These are phyloP conservation scores for Salticus scenicus DNA, from an alignment of 2,888 invertebrate genomes.

Conservation along the genomic window DNA sequence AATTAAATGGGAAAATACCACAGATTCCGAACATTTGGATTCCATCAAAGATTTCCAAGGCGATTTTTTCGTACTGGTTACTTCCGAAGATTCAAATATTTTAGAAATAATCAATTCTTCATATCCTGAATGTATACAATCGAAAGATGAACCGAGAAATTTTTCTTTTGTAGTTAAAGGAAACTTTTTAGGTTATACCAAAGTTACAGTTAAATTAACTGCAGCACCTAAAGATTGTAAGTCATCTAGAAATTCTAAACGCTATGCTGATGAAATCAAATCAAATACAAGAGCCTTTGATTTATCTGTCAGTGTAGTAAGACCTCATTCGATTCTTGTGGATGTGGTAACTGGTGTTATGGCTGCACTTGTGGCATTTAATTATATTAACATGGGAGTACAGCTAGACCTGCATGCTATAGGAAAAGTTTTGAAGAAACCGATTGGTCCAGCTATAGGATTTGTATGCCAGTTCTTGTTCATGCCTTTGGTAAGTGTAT, in stretches of 20 bases:
- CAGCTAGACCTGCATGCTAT: slow-evolving; percentile 76
- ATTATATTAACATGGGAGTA: slow-evolving; percentile 77
- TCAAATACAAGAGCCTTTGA: slow-evolving; percentile 19
- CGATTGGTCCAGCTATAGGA: slow-evolving; percentile 78
- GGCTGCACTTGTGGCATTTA: slow-evolving; percentile 74
- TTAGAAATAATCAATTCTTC: slow-evolving; percentile 48
- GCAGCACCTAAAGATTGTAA: slow-evolving; percentile 24
- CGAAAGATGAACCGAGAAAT: slow-evolving; percentile 40
- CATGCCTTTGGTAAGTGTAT: slow-evolving; percentile 78
- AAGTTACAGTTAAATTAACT: slow-evolving; percentile 38
- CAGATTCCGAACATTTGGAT: background rate
- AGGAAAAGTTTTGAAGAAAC: slow-evolving; percentile 76
- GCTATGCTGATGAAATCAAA: background rate
- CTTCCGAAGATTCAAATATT: slow-evolving; percentile 48
- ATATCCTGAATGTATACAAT: slow-evolving; percentile 9
- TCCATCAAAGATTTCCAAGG: background rate
- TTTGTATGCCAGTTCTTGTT: slow-evolving; percentile 78
- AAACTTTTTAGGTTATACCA: slow-evolving; percentile 62
- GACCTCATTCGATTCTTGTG: slow-evolving; percentile 48
- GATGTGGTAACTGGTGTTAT: slow-evolving; percentile 74
- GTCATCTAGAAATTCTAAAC: background rate
- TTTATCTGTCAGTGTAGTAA: slow-evolving; percentile 60
- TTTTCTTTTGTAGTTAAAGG: slow-evolving; percentile 75
- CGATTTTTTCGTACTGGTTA: slow-evolving; percentile 27
- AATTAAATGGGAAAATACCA: slow-evolving; percentile 49